Conservation (phyloP, 2,797 vertebrate genomes). For the Buphagus erythrorhynchus region DNA sequence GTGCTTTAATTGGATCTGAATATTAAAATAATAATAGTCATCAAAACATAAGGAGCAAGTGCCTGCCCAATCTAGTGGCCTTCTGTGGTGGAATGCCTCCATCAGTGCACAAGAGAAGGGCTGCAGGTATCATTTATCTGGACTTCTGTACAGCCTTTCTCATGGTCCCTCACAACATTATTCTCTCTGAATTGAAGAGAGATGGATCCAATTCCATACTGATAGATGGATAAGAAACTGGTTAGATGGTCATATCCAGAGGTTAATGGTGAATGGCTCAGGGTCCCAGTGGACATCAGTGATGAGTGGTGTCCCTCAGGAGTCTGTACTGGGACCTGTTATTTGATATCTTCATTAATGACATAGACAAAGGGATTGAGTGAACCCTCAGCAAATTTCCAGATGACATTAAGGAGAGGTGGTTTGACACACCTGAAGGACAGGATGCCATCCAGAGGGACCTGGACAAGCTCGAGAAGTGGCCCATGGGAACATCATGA, state of each 20-base stretch:
- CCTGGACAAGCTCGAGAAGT: no score
- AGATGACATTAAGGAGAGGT: background rate
- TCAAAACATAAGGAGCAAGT: background rate
- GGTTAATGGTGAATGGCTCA: background rate
- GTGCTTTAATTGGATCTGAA: background rate
- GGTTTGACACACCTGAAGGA: background rate
- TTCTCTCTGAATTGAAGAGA: background rate
- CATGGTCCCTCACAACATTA: background rate
- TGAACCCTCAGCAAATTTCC: background rate
- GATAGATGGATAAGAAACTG: background rate
- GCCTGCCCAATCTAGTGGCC: background rate
- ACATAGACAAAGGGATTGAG: rapidly evolving
- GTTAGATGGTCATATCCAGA: background rate
- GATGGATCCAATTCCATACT: background rate
- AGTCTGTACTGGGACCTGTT: background rate
- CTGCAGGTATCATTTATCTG: background rate
- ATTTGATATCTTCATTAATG: background rate
- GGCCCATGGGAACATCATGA: no score
- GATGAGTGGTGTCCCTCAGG: background rate
- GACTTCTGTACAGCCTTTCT: background rate
- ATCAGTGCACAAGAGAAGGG: background rate
- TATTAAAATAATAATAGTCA: background rate
- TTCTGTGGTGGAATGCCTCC: background rate
- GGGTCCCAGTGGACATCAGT: background rate
- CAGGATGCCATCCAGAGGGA: no score